Base-by-base conservation (phyloP, 2,888 invertebrate genomes). In the Amiota minor region DNA sequence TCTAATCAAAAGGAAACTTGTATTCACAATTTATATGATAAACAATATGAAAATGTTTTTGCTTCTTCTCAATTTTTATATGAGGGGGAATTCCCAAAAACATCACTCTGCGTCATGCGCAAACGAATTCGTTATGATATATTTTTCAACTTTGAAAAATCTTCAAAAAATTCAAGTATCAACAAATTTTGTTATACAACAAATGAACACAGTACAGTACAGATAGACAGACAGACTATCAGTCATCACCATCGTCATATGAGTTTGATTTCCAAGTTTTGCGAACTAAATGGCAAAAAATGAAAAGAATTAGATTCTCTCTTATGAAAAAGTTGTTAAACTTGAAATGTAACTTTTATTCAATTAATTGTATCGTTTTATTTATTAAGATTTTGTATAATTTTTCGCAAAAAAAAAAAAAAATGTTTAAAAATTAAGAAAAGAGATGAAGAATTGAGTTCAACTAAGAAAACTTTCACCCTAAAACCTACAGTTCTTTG, bases 71-170 rank as follows among this genome's bases (percentile, higher is more conserved):
- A n/a, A n/a, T n/a, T 9, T 20, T 4, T 14, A 80, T 75, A 79
- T 79, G 71, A 61, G 73, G 16, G 82, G 83, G 83, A 84, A 83
- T 81, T 83, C 83, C 83, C 82, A 72, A 74, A n/a, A 59, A 59
- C 16, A 59, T 75, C 35, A 4, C 6, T 35, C 83, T 83, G 79
- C 84, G 84, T 83, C 83, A 84, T 79, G 70, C 74, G 74, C 77
- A n/a, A 75, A 56, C 56, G 61, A 77, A 78, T 77, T 78, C n/a
- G n/a, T n/a, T n/a, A n/a, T n/a, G 6, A 35, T 35, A 35, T 4
- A 2, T 35, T 35, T 62, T 62, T 62, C 45, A 9, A 11, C 11
- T 18, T 59, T 59, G 59, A 18, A 18, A n/a, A 53, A 53, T 53
- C 2, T n/a, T n/a, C 1, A 0, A 53, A n/a, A 53, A 53, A n/a